Evolutionary conservation across 1,140 invertebrate species (phyloP).

Genomic region (Bursaphelenchus mucronatus): DNA sequence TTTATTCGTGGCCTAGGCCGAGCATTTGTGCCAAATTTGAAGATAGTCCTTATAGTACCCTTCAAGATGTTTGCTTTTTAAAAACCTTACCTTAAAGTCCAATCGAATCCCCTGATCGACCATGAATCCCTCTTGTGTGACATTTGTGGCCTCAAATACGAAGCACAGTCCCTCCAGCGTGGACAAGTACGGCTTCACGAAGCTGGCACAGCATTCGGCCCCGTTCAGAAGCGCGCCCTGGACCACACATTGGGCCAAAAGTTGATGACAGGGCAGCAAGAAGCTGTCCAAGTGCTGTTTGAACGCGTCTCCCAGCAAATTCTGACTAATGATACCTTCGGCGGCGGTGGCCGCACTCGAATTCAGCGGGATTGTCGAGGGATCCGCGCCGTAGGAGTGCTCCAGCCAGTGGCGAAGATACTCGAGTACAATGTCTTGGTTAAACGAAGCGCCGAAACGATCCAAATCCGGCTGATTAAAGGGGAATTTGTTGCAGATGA

Average conservation of each 20-base stretch:
- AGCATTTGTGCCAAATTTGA: no score
- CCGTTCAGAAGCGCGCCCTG: constrained; percentile 21
- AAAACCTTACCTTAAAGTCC: constrained; percentile 7
- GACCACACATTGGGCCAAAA: constrained; percentile 16
- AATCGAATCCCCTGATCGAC: constrained; percentile 14
- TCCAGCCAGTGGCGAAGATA: constrained; percentile 34
- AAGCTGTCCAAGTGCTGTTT: constrained; percentile 29
- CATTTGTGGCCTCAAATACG: constrained; percentile 11
- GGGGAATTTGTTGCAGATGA: constrained; percentile 33
- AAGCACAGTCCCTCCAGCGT: constrained; percentile 8
- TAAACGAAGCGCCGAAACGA: constrained; percentile 25
- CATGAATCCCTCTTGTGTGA: background rate
- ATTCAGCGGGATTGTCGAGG: constrained; percentile 3
- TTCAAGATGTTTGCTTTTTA: background rate
- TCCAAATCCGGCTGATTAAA: constrained; percentile 32
- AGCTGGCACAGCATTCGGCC: constrained; percentile 23
- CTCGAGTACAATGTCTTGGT: constrained; percentile 20
- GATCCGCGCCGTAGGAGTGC: constrained; percentile 11
- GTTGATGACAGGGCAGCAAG: constrained; percentile 22
- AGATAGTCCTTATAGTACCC: no score
- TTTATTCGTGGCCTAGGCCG: no score
- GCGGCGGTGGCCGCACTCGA: background rate
- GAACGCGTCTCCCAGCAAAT: constrained; percentile 23
- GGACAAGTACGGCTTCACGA: constrained; percentile 8
- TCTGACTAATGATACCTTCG: constrained; percentile 28